Evolutionary conservation across 2,888 invertebrate genomes (phyloP).

Genomic region (Epirrhoe alternata): DNA sequence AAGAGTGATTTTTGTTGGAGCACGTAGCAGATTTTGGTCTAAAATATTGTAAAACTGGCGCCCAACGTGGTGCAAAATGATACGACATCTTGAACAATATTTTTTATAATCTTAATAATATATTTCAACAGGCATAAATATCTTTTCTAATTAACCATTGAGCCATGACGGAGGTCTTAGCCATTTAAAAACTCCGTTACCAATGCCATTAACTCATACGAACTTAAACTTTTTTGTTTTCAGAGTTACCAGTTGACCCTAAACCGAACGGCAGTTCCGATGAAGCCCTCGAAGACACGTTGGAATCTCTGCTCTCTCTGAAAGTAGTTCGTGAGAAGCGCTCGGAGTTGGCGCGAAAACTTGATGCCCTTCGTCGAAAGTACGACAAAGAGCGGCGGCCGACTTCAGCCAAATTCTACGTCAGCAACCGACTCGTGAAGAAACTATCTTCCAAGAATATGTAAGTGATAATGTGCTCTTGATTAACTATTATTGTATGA

Average conservation of each 20-base stretch:
- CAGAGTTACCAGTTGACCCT: constrained; percentile 51
- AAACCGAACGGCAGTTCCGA: constrained; percentile 74
- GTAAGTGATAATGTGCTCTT: constrained; percentile 45
- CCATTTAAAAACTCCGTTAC: too few species aligned
- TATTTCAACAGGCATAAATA: neutral
- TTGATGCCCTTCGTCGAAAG: constrained; percentile 92
- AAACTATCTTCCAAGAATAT: constrained; percentile 59
- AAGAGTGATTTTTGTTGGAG: too few species aligned
- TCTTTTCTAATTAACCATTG: neutral
- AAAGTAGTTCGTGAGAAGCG: constrained; percentile 94
- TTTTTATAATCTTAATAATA: neutral
- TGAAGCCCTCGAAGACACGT: constrained; percentile 89
- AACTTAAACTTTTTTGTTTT: constrained; percentile 13
- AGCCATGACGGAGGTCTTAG: too few species aligned
- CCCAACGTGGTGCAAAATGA: constrained; percentile 3
- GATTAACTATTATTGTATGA: neutral
- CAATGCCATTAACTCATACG: too few species aligned
- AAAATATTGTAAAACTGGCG: neutral
- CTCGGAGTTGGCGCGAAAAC: constrained; percentile 93
- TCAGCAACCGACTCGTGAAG: constrained; percentile 65
- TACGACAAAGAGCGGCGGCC: constrained; percentile 91
- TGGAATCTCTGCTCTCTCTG: constrained; percentile 92
- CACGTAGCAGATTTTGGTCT: too few species aligned
- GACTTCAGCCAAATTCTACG: constrained; percentile 89
- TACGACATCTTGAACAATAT: neutral